phyloP scores from a whole-genome alignment of 2,113 vertebrate species.

The Aspidoscelis tigris region DNA sequence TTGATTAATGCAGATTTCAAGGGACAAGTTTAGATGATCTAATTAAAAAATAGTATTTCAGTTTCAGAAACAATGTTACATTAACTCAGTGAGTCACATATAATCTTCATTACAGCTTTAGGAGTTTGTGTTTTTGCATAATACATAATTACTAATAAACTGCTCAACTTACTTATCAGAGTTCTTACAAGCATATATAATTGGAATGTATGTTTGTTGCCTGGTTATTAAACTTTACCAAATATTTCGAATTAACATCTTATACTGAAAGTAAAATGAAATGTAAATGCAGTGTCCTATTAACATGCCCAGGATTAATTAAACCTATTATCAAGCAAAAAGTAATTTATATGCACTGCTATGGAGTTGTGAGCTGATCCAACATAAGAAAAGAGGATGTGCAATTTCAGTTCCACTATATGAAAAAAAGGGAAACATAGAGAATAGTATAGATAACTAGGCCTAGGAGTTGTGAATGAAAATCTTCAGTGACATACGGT shows the following conservation, averaged over 20 bases:
- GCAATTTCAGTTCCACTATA: neutral
- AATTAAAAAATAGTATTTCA: slow-evolving; percentile 12
- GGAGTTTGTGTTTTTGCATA: slow-evolving; percentile 1
- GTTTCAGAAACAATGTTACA: slow-evolving; percentile 10
- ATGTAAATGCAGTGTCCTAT: slow-evolving; percentile 2
- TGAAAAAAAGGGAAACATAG: neutral
- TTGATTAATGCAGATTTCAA: slow-evolving; percentile 14
- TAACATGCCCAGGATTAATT: slow-evolving; percentile 27
- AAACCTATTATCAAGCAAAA: slow-evolving; percentile 17
- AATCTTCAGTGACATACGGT: neutral
- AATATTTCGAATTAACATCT: slow-evolving; percentile 18
- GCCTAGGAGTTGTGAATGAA: neutral
- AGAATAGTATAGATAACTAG: neutral
- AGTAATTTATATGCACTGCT: neutral
- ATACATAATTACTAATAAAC: slow-evolving; percentile 23
- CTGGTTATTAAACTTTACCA: slow-evolving; percentile 27
- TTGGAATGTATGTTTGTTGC: slow-evolving; percentile 22
- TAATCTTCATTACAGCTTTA: slow-evolving; percentile 27
- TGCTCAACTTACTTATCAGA: slow-evolving; percentile 18
- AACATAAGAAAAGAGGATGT: neutral
- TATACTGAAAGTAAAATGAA: slow-evolving; percentile 16
- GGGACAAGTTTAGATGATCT: neutral
- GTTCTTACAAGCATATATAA: slow-evolving; percentile 19
- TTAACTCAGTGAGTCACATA: slow-evolving; percentile 19
- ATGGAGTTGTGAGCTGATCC: neutral